Evolutionary conservation across 2,888 invertebrate genomes (phyloP).

Genomic region (Willowsia nigromaculata): DNA sequence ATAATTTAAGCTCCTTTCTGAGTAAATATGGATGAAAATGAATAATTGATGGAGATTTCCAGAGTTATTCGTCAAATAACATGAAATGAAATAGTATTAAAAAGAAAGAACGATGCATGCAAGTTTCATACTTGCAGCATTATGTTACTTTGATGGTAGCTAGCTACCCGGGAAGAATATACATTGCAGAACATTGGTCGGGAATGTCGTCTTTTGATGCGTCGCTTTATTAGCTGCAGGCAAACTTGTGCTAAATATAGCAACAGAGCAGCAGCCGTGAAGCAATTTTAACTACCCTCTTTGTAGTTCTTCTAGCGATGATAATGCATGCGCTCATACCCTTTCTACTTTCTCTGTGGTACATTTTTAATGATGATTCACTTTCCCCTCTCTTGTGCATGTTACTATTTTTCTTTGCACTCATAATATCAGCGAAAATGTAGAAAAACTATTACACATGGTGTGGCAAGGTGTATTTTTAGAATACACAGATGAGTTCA

Average conservation of each 20-base stretch:
- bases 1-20: not conserved
- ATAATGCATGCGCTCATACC: not conserved
- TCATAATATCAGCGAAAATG: not conserved
- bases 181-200: not conserved
- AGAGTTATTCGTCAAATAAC: not conserved
- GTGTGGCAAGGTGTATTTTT: too few relatives aligned
- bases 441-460: too few relatives aligned
- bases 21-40: not conserved
- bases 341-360: not conserved
- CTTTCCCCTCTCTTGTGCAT: not conserved
- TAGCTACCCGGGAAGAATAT: too few relatives aligned
- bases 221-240: slow-evolving; percentile 1
- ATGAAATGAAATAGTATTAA: not conserved
- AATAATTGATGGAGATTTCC: not conserved
- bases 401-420: not conserved
- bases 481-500: too few relatives aligned
- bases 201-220: not conserved
- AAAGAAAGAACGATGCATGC: too few relatives aligned
- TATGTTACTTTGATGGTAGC: too few relatives aligned
- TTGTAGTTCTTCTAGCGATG: not conserved
- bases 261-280: not conserved
- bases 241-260: not conserved
- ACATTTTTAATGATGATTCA: not conserved
- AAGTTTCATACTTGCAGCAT: too few relatives aligned
- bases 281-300: not conserved